Conservation (phyloP, 2,888 invertebrate genomes). For the Tachina fera region DNA sequence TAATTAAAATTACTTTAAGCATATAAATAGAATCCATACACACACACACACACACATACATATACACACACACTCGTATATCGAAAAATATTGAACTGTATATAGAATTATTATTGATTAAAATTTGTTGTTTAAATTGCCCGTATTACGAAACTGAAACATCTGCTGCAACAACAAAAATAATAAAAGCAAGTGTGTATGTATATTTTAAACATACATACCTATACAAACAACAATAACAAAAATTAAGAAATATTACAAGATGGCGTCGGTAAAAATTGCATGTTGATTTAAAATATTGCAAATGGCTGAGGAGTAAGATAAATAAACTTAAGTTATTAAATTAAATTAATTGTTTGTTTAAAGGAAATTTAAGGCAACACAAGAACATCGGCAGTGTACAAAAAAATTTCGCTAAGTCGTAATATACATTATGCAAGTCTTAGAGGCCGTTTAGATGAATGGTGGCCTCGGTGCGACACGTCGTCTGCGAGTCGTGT, state of each 20-base stretch:
- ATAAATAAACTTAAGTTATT: neutral
- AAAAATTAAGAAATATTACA: neutral
- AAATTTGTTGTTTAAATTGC: neutral
- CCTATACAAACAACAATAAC: constrained; percentile 16
- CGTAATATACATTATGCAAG: too few species aligned
- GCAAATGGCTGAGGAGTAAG: neutral
- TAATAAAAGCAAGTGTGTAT: constrained; percentile 30
- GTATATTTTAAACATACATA: constrained; percentile 38
- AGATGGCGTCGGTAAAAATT: constrained; percentile 52
- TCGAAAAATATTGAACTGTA: neutral
- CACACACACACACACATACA: too few species aligned
- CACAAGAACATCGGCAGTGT: too few species aligned
- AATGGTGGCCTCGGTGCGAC: too few species aligned
- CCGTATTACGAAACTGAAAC: constrained; percentile 6
- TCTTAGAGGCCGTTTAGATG: too few species aligned
- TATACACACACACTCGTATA: neutral
- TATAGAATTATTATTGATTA: constrained; percentile 41
- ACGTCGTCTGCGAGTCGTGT: too few species aligned
- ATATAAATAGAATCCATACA: constrained; percentile 29
- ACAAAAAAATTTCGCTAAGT: too few species aligned
- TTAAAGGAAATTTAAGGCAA: too few species aligned
- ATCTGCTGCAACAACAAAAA: constrained; percentile 18
- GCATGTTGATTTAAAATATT: neutral
- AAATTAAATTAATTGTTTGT: neutral
- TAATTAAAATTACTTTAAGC: constrained; percentile 49